Evolutionary conservation across 1,140 invertebrate genomes (phyloP).

Genomic region (Diorhabda sublineata): DNA sequence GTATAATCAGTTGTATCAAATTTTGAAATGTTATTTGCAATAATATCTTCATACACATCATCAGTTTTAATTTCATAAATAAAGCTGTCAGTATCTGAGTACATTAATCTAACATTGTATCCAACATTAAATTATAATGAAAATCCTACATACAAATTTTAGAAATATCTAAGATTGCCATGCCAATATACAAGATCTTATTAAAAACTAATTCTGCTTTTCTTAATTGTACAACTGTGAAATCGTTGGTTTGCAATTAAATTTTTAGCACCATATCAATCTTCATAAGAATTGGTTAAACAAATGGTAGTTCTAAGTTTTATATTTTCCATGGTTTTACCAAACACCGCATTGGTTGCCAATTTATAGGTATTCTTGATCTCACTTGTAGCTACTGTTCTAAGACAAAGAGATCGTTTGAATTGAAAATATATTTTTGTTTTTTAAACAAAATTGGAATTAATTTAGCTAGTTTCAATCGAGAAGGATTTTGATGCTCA

Average conservation of each 20-base stretch:
- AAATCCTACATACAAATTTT: constrained; percentile 6
- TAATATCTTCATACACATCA: neutral
- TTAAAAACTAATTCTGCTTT: neutral
- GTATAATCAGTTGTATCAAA: neutral
- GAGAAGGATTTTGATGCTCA: constrained; percentile 30
- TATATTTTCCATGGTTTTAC: constrained; percentile 50
- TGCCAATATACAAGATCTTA: constrained; percentile 11
- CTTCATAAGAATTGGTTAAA: constrained; percentile 35
- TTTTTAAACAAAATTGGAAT: constrained; percentile 12
- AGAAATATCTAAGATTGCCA: constrained; percentile 19
- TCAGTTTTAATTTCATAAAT: neutral
- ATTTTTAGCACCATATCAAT: constrained; percentile 30
- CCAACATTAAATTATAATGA: constrained; percentile 1
- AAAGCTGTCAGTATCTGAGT: neutral
- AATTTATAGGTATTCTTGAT: constrained; percentile 50
- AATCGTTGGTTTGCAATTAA: constrained; percentile 41
- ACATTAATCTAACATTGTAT: neutral
- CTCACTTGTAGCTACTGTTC: constrained; percentile 44
- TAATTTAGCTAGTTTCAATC: constrained; percentile 46
- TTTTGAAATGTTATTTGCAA: neutral
- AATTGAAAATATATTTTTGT: constrained; percentile 35
- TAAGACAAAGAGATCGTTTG: constrained; percentile 42
- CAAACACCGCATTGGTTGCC: constrained; percentile 48
- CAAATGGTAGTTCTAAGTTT: constrained; percentile 41
- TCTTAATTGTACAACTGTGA: constrained; percentile 18